These are phyloP conservation scores for Poeciliopsis turrubarensis DNA, from an alignment of 2,113 vertebrate genomes.

Conservation along the genomic window DNA sequence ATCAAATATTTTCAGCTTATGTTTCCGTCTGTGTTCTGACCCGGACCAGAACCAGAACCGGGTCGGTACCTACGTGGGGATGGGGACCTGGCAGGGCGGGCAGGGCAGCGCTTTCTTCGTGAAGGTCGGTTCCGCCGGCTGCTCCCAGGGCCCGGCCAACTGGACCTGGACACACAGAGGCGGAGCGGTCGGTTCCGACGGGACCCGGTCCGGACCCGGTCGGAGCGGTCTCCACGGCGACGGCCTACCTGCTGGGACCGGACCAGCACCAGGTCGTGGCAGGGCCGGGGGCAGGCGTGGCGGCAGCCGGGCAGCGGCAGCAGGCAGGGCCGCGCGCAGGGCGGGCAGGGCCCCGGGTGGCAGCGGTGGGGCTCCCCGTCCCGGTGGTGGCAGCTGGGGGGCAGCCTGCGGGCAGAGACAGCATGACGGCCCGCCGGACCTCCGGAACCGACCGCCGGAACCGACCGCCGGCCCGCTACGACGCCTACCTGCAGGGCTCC, in stretches of 20 bases:
- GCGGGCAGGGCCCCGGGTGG: conserved; percentile 63
- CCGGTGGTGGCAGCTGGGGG: conserved; percentile 66
- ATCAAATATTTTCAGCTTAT: too few relatives aligned
- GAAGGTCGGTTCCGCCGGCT: conserved; percentile 85
- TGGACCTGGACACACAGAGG: conserved; percentile 79
- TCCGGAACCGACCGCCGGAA: too few relatives aligned
- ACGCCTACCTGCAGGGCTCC: conserved; percentile 64
- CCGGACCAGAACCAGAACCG: too few relatives aligned
- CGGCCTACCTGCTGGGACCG: conserved; percentile 60
- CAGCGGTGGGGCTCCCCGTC: conserved; percentile 61
- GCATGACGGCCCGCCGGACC: too few relatives aligned
- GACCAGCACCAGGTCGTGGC: conserved; percentile 71
- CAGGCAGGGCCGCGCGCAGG: conserved; percentile 64
- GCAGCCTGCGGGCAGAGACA: conserved; percentile 32
- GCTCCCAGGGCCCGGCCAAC: conserved; percentile 91
- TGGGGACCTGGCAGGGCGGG: conserved; percentile 87
- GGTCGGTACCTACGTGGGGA: conserved; percentile 83
- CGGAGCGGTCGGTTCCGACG: background rate
- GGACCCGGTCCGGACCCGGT: too few relatives aligned
- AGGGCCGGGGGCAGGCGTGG: conserved; percentile 61
- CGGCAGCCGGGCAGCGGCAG: conserved; percentile 45
- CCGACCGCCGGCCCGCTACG: too few relatives aligned
- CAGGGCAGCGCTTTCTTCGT: conserved; percentile 89
- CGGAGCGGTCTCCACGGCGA: too few relatives aligned
- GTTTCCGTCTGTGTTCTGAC: too few relatives aligned